Percentiles rank a stretch among this genome's conserved stretches.
Conservation (phyloP, 2,888 invertebrate genomes). For the Thecophora atra region DNA sequence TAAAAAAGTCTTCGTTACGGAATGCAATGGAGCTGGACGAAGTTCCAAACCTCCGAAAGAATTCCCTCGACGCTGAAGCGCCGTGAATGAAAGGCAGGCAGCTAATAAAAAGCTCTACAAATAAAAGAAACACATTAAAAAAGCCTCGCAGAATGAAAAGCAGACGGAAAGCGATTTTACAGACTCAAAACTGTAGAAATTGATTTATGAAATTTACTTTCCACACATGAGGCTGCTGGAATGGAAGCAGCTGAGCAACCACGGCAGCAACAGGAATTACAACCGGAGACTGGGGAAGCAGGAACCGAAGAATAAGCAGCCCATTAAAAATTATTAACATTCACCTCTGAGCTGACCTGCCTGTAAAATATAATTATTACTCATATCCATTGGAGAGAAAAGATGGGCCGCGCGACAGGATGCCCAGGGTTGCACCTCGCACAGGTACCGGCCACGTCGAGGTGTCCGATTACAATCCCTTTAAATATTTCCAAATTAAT, state of each 20-base stretch:
- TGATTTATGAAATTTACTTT: slow-evolving; percentile 31
- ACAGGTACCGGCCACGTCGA: slow-evolving; percentile 7
- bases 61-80: too few relatives aligned
- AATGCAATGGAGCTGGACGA: neutral
- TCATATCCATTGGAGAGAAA: slow-evolving; percentile 21
- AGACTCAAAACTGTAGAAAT: slow-evolving; percentile 9
- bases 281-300: neutral
- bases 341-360: slow-evolving; percentile 28
- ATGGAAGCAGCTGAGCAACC: neutral
- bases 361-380: slow-evolving; percentile 29
- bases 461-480: slow-evolving; percentile 34
- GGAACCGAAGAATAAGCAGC: neutral
- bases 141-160: neutral
- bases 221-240: slow-evolving; percentile 13
- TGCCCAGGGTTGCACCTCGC: neutral
- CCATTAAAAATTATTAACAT: slow-evolving; percentile 32
- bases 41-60: neutral
- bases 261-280: neutral
- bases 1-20: slow-evolving; percentile 16
- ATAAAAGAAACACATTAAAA: neutral
- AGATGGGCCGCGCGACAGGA: slow-evolving; percentile 5
- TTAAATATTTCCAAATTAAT: slow-evolving; percentile 35
- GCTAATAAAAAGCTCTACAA: neutral
- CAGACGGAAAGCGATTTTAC: slow-evolving; percentile 12
- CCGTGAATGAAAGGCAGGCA: neutral